These are phyloP conservation scores for Anarsia innoxiella DNA, from an alignment of 2,888 invertebrate genomes.

Conservation along the genomic window DNA sequence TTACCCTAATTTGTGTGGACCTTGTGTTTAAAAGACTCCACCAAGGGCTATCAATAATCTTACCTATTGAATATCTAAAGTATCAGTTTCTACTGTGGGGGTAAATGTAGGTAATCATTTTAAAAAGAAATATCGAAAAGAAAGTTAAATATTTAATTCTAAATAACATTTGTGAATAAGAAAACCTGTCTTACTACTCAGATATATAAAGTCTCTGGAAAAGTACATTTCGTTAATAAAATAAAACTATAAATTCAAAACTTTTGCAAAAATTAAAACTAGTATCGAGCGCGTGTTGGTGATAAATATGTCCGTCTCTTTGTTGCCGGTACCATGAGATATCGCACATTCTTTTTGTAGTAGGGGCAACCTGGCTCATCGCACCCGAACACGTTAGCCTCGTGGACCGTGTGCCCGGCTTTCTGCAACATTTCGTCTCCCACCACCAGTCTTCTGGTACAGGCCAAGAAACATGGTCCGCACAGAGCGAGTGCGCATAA, in stretches of 20 bases:
- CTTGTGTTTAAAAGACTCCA: no score
- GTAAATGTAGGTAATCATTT: no score
- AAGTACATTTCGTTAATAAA: no score
- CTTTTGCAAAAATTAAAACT: conserved; percentile 9
- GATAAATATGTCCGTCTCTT: conserved; percentile 41
- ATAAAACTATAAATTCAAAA: background rate
- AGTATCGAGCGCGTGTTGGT: conserved; percentile 34
- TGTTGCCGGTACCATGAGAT: conserved; percentile 54
- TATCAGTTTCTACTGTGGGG: no score
- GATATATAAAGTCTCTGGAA: no score
- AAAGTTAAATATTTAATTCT: no score
- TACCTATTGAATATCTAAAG: no score
- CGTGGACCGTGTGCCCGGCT: conserved; percentile 33
- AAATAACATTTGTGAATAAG: no score
- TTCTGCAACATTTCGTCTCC: conserved; percentile 50
- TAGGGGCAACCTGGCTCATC: conserved; percentile 65
- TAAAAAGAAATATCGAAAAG: no score
- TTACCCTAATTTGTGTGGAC: no score
- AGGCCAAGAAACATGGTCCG: conserved; percentile 57
- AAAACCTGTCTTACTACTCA: no score
- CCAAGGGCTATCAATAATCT: no score
- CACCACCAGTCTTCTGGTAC: conserved; percentile 46
- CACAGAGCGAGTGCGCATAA: conserved; percentile 61
- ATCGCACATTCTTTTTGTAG: conserved; percentile 57
- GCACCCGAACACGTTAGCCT: conserved; percentile 57